Percentiles rank a stretch among this genome's conserved stretches.
phyloP scores from a whole-genome alignment of 2,888 invertebrate species.

The Standfussiana lucernea region DNA sequence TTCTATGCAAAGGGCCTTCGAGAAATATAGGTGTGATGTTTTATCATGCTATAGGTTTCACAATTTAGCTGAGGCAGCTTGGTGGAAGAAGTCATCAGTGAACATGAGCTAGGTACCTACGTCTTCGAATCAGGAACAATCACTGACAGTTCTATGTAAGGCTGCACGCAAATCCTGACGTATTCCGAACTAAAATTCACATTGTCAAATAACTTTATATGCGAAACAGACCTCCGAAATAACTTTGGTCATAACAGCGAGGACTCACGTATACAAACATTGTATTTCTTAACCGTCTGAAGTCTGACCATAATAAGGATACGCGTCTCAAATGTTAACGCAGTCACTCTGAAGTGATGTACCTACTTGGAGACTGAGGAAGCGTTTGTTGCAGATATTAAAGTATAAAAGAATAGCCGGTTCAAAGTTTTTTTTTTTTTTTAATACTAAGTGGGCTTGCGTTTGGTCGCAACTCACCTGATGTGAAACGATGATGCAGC shows the following conservation, averaged over 20 bases:
- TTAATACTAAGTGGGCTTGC: too few species aligned
- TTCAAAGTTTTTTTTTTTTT: too few species aligned
- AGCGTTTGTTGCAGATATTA: constrained; percentile 5
- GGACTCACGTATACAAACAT: constrained; percentile 40
- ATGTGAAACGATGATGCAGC: too few species aligned
- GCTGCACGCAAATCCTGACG: background rate
- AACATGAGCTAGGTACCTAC: background rate
- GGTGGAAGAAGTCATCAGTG: background rate
- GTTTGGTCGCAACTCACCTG: too few species aligned
- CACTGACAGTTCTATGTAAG: background rate
- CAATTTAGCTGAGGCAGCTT: background rate
- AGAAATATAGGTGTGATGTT: too few species aligned
- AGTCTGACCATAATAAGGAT: background rate
- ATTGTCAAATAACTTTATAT: background rate
- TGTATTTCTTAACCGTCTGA: constrained; percentile 36
- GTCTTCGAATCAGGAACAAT: background rate
- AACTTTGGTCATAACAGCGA: constrained; percentile 22
- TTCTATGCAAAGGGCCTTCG: too few species aligned
- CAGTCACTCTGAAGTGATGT: constrained; percentile 7
- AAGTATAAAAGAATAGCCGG: background rate
- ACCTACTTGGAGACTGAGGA: constrained; percentile 32
- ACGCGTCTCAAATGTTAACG: constrained; percentile 46
- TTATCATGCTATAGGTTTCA: too few species aligned
- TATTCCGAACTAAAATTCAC: background rate
- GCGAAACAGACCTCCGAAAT: constrained; percentile 5